phyloP scores from a whole-genome alignment of 2,113 vertebrate genomes.

The Rhea americana region DNA sequence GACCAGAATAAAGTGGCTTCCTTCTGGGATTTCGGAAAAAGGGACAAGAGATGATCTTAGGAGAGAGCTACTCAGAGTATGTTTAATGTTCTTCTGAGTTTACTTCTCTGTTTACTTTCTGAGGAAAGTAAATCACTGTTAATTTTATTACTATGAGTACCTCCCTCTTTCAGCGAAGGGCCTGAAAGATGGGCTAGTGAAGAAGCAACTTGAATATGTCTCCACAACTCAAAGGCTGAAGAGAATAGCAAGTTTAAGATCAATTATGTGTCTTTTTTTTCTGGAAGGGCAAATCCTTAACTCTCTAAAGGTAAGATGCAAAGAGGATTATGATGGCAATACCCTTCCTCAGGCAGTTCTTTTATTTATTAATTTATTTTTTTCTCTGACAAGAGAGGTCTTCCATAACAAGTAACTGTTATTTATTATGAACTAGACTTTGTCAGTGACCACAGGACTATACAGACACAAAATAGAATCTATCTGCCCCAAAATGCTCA shows the following conservation, averaged over 20 bases:
- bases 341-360: not conserved
- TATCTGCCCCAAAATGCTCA: slow-evolving; percentile 14
- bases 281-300: not conserved
- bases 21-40: not conserved
- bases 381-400: not conserved
- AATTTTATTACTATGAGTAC: not conserved
- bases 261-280: rapidly evolving
- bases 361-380: not conserved
- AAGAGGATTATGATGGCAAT: not conserved
- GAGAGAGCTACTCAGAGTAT: not conserved
- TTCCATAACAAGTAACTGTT: not conserved
- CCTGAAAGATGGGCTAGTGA: not conserved
- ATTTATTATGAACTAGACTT: not conserved
- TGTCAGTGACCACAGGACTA: not conserved
- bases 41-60: not conserved
- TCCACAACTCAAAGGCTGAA: not conserved
- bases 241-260: not conserved
- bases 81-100: not conserved
- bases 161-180: not conserved
- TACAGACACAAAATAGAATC: not conserved
- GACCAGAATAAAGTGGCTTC: not conserved
- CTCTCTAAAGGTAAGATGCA: not conserved
- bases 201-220: not conserved
- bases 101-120: too few species aligned
- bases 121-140: not conserved